Base-by-base conservation (phyloP, 2,888 invertebrate species). In the Blera fallax region DNA sequence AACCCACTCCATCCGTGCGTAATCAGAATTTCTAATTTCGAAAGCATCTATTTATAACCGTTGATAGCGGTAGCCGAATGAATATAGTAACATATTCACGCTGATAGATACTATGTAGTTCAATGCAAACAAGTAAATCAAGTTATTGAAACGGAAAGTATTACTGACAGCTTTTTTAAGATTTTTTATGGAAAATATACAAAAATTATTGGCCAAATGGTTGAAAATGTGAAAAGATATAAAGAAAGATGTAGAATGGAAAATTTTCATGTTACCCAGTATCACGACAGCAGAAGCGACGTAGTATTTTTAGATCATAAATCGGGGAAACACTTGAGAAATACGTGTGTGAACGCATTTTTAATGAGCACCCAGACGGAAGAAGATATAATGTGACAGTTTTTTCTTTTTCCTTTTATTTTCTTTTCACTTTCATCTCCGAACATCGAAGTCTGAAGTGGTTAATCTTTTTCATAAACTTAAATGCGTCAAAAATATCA, bases 291-390 rank as follows among this genome's bases (percentile, higher is more conserved):
- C 60, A 7, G 3, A 60, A 14, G 21, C 32, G 45, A 32, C 56
- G n/a, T 34, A n/a, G 14, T 62, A 73, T 73, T 73, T 73, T 73
- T 73, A 52, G 72, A 52, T 18, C 27, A 18, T 37, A 60, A 40
- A 60, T 18, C 7, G 24, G 34, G 24, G 14, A 48, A 24, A 27
- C 34, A 27, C 48, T 72, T 14, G 45, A 7, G n/a, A 8, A 16
- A 54, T 37, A 56, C 40, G n/a, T 24, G 10, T 45, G 27, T 11
- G 6, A 16, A 48, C 48, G 34, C 58, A 58, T 48, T 58, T 34
- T 58, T 32, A 45, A 45, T 45, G 29, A 54, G 18, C 29, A 54
- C 67, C 27, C n/a, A 69, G 43, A 32, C 48, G 58, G 48, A 34
- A 24, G 27, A 70, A 14, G 24, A 11, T 58, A 48, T 34, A 21